Evolutionary conservation across 2,113 vertebrate genomes (phyloP), one percentile per base, ranked within the genome.

Genomic region (Gopherus flavomarginatus): DNA sequence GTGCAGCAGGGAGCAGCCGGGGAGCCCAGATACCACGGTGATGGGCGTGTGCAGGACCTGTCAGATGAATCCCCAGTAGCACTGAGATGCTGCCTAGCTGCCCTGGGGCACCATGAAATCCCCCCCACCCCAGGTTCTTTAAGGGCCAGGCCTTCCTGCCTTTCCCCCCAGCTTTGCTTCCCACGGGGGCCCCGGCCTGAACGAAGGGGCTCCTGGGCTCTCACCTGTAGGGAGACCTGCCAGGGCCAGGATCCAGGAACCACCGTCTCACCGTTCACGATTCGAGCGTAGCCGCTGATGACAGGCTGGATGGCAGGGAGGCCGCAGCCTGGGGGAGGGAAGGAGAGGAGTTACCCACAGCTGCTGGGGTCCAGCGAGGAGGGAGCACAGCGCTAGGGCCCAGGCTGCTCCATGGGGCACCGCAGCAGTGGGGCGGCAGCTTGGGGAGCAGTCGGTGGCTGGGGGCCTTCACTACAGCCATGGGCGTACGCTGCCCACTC

Each of bases 151-250:
- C 62, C 62, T 50, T 65, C 31, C 5, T 59, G 57, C 57, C 27
- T 59, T 29, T 31, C 27, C 27, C 57, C 53, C 9, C 56, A 57
- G 56, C 62, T 69, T 38, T 29, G 65, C n/a, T 72, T 19, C 19
- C 35, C 17, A 2, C 5, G 8, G 13, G 35, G 17, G 8, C 4
- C 65, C 35, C 4, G 4, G 65, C 35, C 8, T 35, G 31, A 35
- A 16, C 6, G 8, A 62, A 65, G 17, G 24, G 44, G 52, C 8
- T 11, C 2, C 47, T 49, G 3, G 57, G 4, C 7, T 27, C 96
- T 96, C 81, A 98, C 98, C 98, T 98, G 98, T 52, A 98, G 96
- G 62, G 98, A 98, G 35, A 98, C 98, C 95, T 98, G 98, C 98
- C 98, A 98, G 2, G 98, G 98, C 98, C 98, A 98, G 69, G 98